Conservation (phyloP, 2,888 invertebrate species). For the Metellina segmentata region DNA sequence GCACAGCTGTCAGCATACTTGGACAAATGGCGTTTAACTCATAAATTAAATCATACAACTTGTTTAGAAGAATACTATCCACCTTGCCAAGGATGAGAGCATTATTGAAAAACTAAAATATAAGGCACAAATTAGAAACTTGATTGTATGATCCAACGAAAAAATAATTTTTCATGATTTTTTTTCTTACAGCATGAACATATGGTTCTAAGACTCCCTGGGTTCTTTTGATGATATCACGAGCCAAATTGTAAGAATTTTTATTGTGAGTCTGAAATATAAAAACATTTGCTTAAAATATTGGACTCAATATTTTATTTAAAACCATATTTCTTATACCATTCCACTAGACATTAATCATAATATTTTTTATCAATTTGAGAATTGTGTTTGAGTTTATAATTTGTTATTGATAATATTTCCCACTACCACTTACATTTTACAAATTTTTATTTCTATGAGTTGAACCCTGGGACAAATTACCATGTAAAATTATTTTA, state of each 20-base stretch:
- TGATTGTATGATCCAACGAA: not conserved
- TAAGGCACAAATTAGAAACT: not conserved
- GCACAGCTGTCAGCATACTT: constrained; percentile 88
- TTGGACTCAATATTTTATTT: too few relatives aligned
- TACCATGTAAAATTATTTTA: too few relatives aligned
- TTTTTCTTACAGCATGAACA: constrained; percentile 90
- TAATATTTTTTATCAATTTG: not conserved
- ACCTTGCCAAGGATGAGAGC: constrained; percentile 95
- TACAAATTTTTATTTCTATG: too few relatives aligned
- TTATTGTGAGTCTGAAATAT: constrained; percentile 77
- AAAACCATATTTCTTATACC: too few relatives aligned
- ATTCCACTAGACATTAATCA: too few relatives aligned
- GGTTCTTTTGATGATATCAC: constrained; percentile 94
- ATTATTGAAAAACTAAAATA: constrained; percentile 94
- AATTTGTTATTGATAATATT: not conserved
- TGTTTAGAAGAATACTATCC: constrained; percentile 79
- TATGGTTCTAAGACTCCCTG: constrained; percentile 95
- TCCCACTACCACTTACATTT: too few relatives aligned
- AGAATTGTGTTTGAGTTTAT: not conserved
- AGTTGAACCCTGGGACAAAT: too few relatives aligned
- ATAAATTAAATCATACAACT: constrained; percentile 94
- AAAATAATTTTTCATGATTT: not conserved
- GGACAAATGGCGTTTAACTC: constrained; percentile 97
- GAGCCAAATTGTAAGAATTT: constrained; percentile 85
- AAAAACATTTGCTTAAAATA: not conserved